Conservation (phyloP, 2,888 invertebrate genomes). For the Blomia tropicalis region DNA sequence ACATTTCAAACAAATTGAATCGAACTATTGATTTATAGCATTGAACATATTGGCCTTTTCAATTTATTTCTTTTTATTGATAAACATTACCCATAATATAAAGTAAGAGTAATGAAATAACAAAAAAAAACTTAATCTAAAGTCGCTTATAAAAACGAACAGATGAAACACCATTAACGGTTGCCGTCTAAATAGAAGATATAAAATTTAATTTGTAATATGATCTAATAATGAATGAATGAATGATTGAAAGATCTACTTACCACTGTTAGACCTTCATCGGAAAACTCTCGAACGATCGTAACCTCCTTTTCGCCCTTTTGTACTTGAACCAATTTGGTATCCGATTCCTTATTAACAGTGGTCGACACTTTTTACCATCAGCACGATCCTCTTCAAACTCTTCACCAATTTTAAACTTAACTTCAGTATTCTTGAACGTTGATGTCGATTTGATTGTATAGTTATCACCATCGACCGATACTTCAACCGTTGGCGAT, state of each 20-base stretch:
- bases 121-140: not conserved
- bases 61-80: too few species aligned
- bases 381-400: constrained; percentile 80
- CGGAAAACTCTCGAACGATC: constrained; percentile 14
- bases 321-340: constrained; percentile 6
- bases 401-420: constrained; percentile 64
- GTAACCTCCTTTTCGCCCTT: constrained; percentile 14
- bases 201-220: not conserved
- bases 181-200: not conserved
- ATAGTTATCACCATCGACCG: constrained; percentile 51
- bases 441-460: constrained; percentile 65
- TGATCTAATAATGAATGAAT: not conserved
- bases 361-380: constrained; percentile 53
- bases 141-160: constrained; percentile 14
- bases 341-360: not conserved
- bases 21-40: too few species aligned
- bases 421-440: constrained; percentile 67
- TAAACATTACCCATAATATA: not conserved
- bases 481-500: constrained; percentile 65
- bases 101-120: not conserved
- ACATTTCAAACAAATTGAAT: too few species aligned
- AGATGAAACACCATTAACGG: constrained; percentile 17
- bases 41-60: too few species aligned
- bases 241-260: not conserved
- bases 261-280: constrained; percentile 9